Evolutionary conservation across 2,113 vertebrate species (phyloP), one percentile per base, ranked within the genome.

Genomic region (Glaucomys volans): DNA sequence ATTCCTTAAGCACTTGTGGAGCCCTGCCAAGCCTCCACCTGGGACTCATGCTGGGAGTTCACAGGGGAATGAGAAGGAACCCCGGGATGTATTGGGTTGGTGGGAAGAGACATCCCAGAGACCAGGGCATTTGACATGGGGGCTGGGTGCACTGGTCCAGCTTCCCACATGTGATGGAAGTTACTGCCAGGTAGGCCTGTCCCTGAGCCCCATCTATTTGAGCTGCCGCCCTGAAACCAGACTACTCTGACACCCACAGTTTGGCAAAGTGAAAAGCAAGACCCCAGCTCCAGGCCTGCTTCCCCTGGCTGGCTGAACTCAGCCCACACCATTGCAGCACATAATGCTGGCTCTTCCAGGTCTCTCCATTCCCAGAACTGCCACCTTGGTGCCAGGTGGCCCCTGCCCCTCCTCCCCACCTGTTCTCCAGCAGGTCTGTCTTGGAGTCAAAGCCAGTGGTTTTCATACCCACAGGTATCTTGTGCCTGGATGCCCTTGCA

Each of bases 191-290:
- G 10, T 2, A 54, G 52, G 42, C n/a, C 18, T 40, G 42, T 52
- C 5, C 47, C 37, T 40, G 17, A 20, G 7, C 3, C 3, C 10
- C 13, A 0, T 11, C 28, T 47, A 14, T 32, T 42, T 12, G 9
- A 77, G 20, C 30, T 16, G 11, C 62, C 30, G 4, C 30, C 24
- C 8, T 1, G 2, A n/a, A 42, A 40, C 37, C 72, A 75, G 42
- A 18, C 18, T 52, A 52, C 52, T 52, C 12, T 12, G 11, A 26
- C 24, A 59, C 8, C 57, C 22, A 9, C 57, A 24, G 57, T 9
- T 59, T 59, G 57, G 22, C 57, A 24, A 59, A 54, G 24, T 8
- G 24, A 5, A 64, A 57, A 52, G 30, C 22, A 4, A 24, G 54
- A 5, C 22, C 7, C 16, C 6, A 13, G 26, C 50, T 50, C 47